Base-by-base conservation (phyloP, 2,888 invertebrate species). In the Euzophera pinguis region DNA sequence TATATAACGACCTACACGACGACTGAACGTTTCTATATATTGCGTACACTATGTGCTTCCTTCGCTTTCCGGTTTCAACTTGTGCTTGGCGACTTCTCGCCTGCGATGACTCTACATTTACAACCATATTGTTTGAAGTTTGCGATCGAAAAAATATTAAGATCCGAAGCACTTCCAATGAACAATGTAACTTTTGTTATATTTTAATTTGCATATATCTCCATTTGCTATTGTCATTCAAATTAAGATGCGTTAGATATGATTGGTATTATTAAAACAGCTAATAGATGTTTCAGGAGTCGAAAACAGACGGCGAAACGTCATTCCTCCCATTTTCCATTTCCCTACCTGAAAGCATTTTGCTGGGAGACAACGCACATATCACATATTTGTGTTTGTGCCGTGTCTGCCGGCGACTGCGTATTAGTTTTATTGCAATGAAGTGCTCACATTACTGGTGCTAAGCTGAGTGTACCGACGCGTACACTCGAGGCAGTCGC, bases 11-110 rank as follows among this genome's bases (percentile, higher is more conserved):
- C 65, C 71, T 67, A 70, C 73, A 66, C 69, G 74, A 73, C 73
- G 77, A 77, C 76, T 73, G 79, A 76, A 75, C 71, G 81, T 80
- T 79, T 81, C 81, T 78, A 75, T 71, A 62, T 63, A 50, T 62
- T 69, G 71, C 69, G 69, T 64, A 64, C 69, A 69, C 67, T 63
- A 67, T 57, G 75, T 63, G 75, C 78, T 75, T 77, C 81, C 75
- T 65, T 65, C 66, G 47, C 68, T 57, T 49, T 54, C 47, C 34
- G 6, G 29, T 39, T 14, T 13, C 32, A 4, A n/a, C 17, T 34
- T 39, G 5, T 16, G 10, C 16, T 13, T 39, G 39, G 14, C 39
- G 39, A 9, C 13, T 10, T 38, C 13, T 13, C 37, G 37, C 7
- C 5, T 38, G 9, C 16, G 39, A 7, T 2, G 16, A 8, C 39